Evolutionary conservation across 2,888 invertebrate genomes (phyloP), one percentile per base, ranked within the genome.

Genomic region (Caenorhabditis afra): DNA sequence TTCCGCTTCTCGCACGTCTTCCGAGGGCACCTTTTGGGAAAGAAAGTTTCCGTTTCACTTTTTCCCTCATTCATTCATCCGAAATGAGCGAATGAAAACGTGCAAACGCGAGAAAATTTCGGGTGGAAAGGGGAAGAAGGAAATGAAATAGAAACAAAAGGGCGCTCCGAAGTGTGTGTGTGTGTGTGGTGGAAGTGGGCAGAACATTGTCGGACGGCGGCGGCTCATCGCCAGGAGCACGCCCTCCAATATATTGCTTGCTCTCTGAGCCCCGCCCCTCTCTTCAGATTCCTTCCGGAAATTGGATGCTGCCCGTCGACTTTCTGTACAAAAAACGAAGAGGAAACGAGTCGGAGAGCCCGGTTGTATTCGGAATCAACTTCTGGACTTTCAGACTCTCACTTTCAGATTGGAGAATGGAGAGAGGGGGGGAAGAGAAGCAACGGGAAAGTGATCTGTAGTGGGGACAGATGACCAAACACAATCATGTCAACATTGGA

Each of bases 21-120:
- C 37, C n/a, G 12, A n/a, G n/a, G n/a, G n/a, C n/a, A n/a, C n/a
- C n/a, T 37, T 37, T 11, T 16, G 23, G 29, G 29, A 7, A 29
- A 29, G 7, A 29, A 41, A 66, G 67, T 58, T 68, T 68, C 58
- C 23, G 58, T 68, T 68, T 68, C 67, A 68, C 41, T 50, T 67
- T 67, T 68, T 29, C 67, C 16, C 67, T 68, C 67, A 68, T 68
- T 57, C 57, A 67, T 67, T 68, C 67, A 68, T 68, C 67, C 29
- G 49, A 35, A 68, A 68, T 68, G 58, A 68, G 47, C 41, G 23
- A 35, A 18, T 22, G 29, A 23, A 68, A 55, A 68, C 58, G 58
- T 59, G 67, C 58, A 59, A 58, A 37, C 12, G 49, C 3, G 50
- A 16, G 3, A 22, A 53, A 52, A 52, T 23, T 23, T 29, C n/a